A percentile compares a stretch with the other conserved stretches of the same genome.
These are phyloP conservation scores for Channa maculata DNA, from an alignment of 2,113 vertebrate species.

Conservation along the genomic window DNA sequence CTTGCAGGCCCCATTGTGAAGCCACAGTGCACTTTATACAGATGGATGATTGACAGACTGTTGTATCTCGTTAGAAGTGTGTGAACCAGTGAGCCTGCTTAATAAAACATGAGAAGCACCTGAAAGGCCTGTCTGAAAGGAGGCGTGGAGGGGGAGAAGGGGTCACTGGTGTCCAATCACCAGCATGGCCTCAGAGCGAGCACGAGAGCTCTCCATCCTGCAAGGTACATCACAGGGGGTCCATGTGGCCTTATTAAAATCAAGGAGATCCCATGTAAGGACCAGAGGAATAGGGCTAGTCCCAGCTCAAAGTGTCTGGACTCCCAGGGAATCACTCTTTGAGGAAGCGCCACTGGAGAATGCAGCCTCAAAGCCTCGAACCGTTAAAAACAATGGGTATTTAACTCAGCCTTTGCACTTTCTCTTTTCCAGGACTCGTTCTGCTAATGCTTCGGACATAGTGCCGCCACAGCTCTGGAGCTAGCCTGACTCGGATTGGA, in stretches of 20 bases:
- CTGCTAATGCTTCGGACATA: slow-evolving; percentile 65
- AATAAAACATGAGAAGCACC: slow-evolving; percentile 84
- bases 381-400: slow-evolving; percentile 70
- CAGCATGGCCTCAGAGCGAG: slow-evolving; percentile 62
- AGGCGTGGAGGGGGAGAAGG: slow-evolving; percentile 58
- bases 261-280: slow-evolving; percentile 84
- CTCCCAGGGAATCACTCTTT: slow-evolving; percentile 74
- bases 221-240: slow-evolving; percentile 83
- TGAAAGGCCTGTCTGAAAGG: slow-evolving; percentile 64
- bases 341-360: slow-evolving; percentile 69
- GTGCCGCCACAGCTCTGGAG: neutral
- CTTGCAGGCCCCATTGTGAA: slow-evolving; percentile 49
- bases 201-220: slow-evolving; percentile 59
- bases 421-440: slow-evolving; percentile 54
- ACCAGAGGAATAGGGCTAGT: slow-evolving; percentile 80
- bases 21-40: slow-evolving; percentile 65
- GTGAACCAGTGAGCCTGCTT: slow-evolving; percentile 80
- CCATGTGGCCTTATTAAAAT: slow-evolving; percentile 85
- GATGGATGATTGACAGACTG: slow-evolving; percentile 78
- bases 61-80: slow-evolving; percentile 74
- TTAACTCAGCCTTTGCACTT: slow-evolving; percentile 69
- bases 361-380: slow-evolving; percentile 59
- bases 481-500: slow-evolving; percentile 55
- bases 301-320: slow-evolving; percentile 69
- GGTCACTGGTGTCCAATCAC: slow-evolving; percentile 74